Conservation (phyloP, 2,888 invertebrate species). For the Dascillus cervinus region DNA sequence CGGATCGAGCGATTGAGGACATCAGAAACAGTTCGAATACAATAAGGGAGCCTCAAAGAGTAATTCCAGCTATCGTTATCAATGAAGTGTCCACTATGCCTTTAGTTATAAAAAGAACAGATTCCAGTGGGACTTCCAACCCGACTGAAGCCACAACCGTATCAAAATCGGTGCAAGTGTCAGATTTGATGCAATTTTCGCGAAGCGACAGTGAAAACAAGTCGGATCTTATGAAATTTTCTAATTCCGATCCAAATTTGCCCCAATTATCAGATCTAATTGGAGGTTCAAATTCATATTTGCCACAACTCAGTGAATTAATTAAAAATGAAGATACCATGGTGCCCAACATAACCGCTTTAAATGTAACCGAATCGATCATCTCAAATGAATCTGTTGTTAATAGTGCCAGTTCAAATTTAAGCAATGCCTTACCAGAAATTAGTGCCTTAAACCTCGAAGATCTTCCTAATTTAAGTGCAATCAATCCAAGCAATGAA, state of each 20-base stretch:
- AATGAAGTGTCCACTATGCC: not conserved
- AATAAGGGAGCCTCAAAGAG: not conserved
- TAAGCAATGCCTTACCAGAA: conserved; percentile 1
- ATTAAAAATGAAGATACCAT: conserved; percentile 1
- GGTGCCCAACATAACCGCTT: conserved; percentile 2
- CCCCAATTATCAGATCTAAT: not conserved
- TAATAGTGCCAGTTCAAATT: not conserved
- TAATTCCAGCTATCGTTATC: too few species aligned
- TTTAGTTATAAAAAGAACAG: conserved; percentile 27
- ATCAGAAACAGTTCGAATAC: conserved; percentile 3
- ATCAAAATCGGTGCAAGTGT: not conserved
- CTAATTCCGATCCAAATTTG: not conserved
- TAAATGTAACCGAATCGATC: conserved; percentile 1
- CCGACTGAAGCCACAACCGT: not conserved
- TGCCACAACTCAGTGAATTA: conserved; percentile 4
- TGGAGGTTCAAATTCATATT: not conserved
- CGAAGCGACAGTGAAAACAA: not conserved
- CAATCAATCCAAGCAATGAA: too few species aligned
- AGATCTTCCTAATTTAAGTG: not conserved
- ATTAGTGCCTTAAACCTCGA: conserved; percentile 5
- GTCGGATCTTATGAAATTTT: conserved; percentile 27
- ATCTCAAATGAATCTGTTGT: not conserved
- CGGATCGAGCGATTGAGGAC: conserved; percentile 25
- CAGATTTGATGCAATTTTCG: not conserved
- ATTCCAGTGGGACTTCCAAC: conserved; percentile 22